Base-by-base conservation (phyloP, 2,113 vertebrate species). In the Terrapene triunguis region DNA sequence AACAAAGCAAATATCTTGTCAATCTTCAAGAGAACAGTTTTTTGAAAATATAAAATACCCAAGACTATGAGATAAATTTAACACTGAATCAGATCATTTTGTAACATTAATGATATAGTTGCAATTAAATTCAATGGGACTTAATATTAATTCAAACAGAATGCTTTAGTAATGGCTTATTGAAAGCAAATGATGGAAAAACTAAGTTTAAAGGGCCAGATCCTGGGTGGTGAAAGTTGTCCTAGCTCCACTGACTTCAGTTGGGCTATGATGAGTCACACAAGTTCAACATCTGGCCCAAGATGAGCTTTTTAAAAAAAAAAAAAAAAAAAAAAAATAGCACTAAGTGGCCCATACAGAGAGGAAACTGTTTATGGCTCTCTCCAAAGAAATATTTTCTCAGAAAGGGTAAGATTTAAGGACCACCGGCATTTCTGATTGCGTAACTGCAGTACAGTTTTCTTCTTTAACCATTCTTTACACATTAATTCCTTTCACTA, bases 1-100 rank as follows among this genome's bases (percentile, higher is more conserved):
- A 96, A 96, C 81, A 97, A 95, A 97, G 94, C 90, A 95, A 97
- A 97, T 42, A 2, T 80, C 62, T 94, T 85, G 32, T 96, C 95
- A 82, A 29, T 92, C 93, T 97, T 92, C 53, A 74, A 84, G 92
- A 97, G 79, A 90, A 92, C 35, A 4, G 85, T 94, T 93, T 96
- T 87, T 79, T 5, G 74, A 91, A 88, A 80, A 94, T 57, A 95
- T 88, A 2, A 96, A 97, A 95, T 32, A 95, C 35, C 24, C 53
- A 92, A 86, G 65, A 80, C n/a, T 81, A 94, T 74, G 50, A 92
- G 27, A 96, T 78, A 95, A 87, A 95, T 88, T 74, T 93, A 48
- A 93, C 17, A 42, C 2, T 86, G 80, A 89, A 92, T 92, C 88
- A 88, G 81, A 95, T 85, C 1, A 80, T 83, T 95, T 91, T 93